Base-by-base conservation (phyloP, 2,797 vertebrate species). In the Sitta carolinensis region DNA sequence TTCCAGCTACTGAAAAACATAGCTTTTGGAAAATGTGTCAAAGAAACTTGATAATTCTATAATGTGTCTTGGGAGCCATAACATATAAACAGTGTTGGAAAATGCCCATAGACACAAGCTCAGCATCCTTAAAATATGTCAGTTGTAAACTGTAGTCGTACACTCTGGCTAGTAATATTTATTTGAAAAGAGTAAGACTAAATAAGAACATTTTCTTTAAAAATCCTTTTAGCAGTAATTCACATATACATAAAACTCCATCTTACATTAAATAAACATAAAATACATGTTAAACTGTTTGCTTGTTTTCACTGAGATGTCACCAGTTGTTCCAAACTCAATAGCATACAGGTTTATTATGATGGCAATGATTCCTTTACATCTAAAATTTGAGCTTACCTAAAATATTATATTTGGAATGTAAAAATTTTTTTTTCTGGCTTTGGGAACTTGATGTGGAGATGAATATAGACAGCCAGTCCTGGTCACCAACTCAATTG, bases 401-500 rank as follows among this genome's bases (percentile, higher is more conserved):
- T 67, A 3, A 83, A 83, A 1, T 40, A 70, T 63, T 59, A 3
- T 32, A 32, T 70, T 50, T 84, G 30, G 7, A 87, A 45, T 2
- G 2, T 45, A n/a, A 11, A 68, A 40, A 42, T 77, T 69, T 50
- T 73, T 48, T 59, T 21, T 7, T 7, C 26, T 70, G 10, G 4
- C 10, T 89, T 58, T 0, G 0, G 19, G 19, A 62, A 20, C 5
- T 20, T 47, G 8, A 70, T 51, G 11, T 43, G 21, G 20, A 58
- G 20, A 51, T 66, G 13, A 74, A 86, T 29, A 42, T 21, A 77
- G 58, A 52, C 5, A 29, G 48, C 5, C 19, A 80, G 45, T 70
- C 22, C 66, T 67, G n/a, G 29, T 59, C 4, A 86, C 19, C 27
- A 84, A 25, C 22, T 74, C 10, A 26, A 1, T 10, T 36, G 42